Evolutionary conservation across 2,888 invertebrate species (phyloP), one percentile per base, ranked within the genome.

Genomic region (Seira musarum): DNA sequence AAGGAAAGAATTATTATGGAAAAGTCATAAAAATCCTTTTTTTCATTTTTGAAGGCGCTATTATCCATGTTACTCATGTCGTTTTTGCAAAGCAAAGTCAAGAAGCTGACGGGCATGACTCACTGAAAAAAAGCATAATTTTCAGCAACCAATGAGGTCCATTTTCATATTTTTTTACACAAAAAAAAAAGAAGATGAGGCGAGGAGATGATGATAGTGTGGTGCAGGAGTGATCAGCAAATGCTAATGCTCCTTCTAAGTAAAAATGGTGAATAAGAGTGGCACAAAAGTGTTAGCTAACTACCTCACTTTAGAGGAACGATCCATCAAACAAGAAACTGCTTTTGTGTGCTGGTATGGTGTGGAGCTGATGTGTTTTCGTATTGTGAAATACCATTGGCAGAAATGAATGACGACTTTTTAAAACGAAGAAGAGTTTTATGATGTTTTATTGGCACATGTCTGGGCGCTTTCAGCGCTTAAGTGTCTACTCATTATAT

Each of bases 21-120:
- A 78, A 78, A 57, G 73, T 69, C 74, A 53, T 74, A 78, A 80
- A 80, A 49, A 80, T 73, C 73, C 68, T 63, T 73, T 70, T 74
- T 69, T 53, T 80, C 74, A 69, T 80, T 70, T 49, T 49, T 49
- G 3, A 49, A 49, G 17, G 49, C 49, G 30, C 49, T n/a, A 49
- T 49, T 49, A 49, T 30, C 30, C 30, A 30, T 30, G 30, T 30
- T 30, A 30, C 30, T 30, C 30, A 30, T 30, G 30, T 30, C 8
- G 2, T 30, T 30, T 30, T 30, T 30, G 30, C 3, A 2, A 30
- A 30, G 30, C 8, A 2, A 30, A 30, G 30, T 30, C 30, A 30
- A 30, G 30, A 30, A 30, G 30, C 30, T 30, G 8, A 30, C 30
- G 30, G 30, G 30, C 30, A 30, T 30, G 30, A 30, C 30, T 30